Base-by-base conservation (phyloP, 2,113 vertebrate genomes). In the Willisornis vidua region DNA sequence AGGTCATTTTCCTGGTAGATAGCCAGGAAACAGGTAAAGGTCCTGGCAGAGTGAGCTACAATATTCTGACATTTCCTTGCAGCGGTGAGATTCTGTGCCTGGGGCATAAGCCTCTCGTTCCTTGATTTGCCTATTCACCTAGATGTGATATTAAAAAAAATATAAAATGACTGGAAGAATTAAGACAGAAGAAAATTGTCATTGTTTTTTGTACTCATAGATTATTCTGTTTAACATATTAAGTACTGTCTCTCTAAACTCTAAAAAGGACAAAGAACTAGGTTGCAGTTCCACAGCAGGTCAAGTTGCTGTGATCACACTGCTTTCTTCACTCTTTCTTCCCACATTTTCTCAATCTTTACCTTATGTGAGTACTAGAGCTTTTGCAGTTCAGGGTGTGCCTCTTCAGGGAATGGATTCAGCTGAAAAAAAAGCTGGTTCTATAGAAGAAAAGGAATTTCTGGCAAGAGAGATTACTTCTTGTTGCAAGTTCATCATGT, bases 1-100 rank as follows among this genome's bases (percentile, higher is more conserved):
- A 55, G 16, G 46, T 86, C 94, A 96, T 83, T 96, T 97, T 75
- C 77, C 77, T 51, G 96, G 93, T 12, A 97, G 94, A 85, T 98
- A 97, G 70, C 99, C 99, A 29, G 99, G 99, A 95, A 99, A 99
- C 59, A 99, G 97, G 97, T 98, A 99, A 96, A 99, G 98, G 85
- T 99, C 98, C 85, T 77, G 98, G 97, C 99, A 99, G 77, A 99
- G 98, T 0, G 99, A 99, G 97, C 99, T 99, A 75, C 98, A 99
- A 94, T 99, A 99, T 95, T 99, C 99, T 0, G 99, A 99, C 99
- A 99, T 99, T 97, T 99, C 99, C 97, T 99, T 99, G 96, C 99
- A 99, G 71, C 99, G 99, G 85, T 99, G 99, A 94, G 99, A 99
- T 81, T 99, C 98, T 0, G 99, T 99, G 86, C 99, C 99, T 1